A percentile compares a stretch with the other conserved stretches of the same genome.
Conservation (phyloP, 2,888 invertebrate genomes). For the Cosmia pyralina region DNA sequence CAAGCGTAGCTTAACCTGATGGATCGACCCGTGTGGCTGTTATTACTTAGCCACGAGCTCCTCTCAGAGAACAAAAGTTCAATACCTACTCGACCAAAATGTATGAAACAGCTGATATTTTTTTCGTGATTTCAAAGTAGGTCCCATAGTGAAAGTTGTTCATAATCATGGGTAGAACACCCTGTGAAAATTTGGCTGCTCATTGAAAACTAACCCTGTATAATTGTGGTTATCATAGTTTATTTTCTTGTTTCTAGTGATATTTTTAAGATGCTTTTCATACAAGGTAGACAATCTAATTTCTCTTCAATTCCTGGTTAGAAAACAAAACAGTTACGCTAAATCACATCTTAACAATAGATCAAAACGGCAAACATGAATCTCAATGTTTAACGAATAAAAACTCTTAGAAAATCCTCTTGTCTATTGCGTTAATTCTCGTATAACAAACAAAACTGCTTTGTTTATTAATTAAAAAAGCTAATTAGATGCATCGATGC, state of each 20-base stretch:
- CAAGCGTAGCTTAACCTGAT: too few relatives aligned
- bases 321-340: neutral
- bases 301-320: neutral
- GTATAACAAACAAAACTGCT: conserved; percentile 13
- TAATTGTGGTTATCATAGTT: neutral
- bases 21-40: too few relatives aligned
- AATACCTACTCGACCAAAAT: too few relatives aligned
- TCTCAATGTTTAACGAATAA: neutral
- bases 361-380: neutral
- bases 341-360: neutral
- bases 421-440: conserved; percentile 25
- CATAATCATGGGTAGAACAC: too few relatives aligned
- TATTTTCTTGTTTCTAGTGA: neutral
- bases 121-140: too few relatives aligned
- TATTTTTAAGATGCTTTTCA: neutral
- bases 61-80: too few relatives aligned
- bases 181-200: too few relatives aligned
- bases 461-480: conserved; percentile 19
- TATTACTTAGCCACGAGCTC: too few relatives aligned
- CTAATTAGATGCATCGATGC: conserved; percentile 48
- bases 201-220: too few relatives aligned
- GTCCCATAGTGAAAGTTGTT: too few relatives aligned
- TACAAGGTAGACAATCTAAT: too few relatives aligned
- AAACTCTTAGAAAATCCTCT: neutral
- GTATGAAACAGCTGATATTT: too few relatives aligned